Evolutionary conservation across 2,888 invertebrate genomes (phyloP), one percentile per base, ranked within the genome.

Genomic region (Yponomeuta cagnagella): DNA sequence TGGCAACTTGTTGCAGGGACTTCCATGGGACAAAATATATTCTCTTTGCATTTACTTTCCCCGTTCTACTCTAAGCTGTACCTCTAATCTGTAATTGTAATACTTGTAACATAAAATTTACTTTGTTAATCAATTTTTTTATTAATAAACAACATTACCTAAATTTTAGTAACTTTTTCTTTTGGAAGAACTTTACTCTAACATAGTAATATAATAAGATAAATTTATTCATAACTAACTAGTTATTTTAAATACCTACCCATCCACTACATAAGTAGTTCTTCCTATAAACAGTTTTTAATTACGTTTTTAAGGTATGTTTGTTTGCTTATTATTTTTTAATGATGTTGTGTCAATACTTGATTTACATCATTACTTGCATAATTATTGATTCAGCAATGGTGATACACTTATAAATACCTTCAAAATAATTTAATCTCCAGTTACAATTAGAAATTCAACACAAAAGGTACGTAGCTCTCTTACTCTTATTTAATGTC

Each of bases 1-100:
- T 92, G 90, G 78, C 89, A 80, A 82, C 89, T 90, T 88, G 91
- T 92, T 89, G 84, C 89, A 82, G 79, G 82, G 84, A 91, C 91
- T 77, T 71, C 72, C 74, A 74, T 74, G 87, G 87, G 87, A 82
- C 76, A 76, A 81, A 81, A 78, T 80, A 58, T 15, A 15, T 65
- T 65, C 10, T 31, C 9, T 30, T 31, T 65, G 33, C 10, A 31
- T 58, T 8, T 68, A 0, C 9, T 31, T 30, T 68, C 6, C 30
- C 10, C 5, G 6, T 23, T n/a, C 23, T 48, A 68, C 23, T 48
- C 10, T 52, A 10, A 12, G 33, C 37, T 70, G n/a, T 52, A 64
- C 12, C 48, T 10, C 10, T 37, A 69, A 12, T 30, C 37, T 12
- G 12, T 37, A 63, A 33, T 15, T 63, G 23, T 23, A 23, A 23